Evolutionary conservation across 2,797 vertebrate species (phyloP).

Genomic region (Crocodylus rhombifer): DNA sequence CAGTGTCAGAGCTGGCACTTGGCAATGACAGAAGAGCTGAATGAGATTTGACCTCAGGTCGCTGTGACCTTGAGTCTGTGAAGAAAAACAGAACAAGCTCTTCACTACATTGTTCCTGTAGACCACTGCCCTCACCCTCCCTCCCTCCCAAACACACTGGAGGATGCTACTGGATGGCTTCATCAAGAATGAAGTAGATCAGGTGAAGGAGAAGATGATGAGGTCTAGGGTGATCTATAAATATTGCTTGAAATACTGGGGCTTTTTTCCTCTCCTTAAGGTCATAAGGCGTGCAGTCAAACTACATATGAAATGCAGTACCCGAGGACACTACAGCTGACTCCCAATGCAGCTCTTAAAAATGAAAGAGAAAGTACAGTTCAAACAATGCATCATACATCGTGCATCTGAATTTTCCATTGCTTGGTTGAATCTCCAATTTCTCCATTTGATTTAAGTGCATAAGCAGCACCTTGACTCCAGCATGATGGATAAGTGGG

Average conservation of each 20-base stretch:
- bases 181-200: rapidly evolving
- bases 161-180: not conserved
- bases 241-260: rapidly evolving
- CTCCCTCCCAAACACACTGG: not conserved
- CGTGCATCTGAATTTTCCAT: not conserved
- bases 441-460: not conserved
- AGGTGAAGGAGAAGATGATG: not conserved
- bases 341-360: not conserved
- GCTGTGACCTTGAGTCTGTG: not conserved
- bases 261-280: not conserved
- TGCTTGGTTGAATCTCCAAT: not conserved
- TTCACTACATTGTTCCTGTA: not conserved
- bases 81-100: not conserved
- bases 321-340: not conserved
- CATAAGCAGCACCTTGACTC: not conserved
- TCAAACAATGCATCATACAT: not conserved
- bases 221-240: not conserved
- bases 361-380: not conserved
- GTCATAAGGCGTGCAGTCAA: not conserved
- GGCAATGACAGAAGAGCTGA: not conserved
- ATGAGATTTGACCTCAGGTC: not conserved
- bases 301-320: not conserved
- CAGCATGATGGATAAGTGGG: not conserved
- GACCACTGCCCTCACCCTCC: not conserved
- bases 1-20: not conserved